Percentiles rank a stretch among this genome's conserved stretches.
Evolutionary conservation across 1,140 invertebrate species (phyloP).

Genomic region (Patella vulgata): DNA sequence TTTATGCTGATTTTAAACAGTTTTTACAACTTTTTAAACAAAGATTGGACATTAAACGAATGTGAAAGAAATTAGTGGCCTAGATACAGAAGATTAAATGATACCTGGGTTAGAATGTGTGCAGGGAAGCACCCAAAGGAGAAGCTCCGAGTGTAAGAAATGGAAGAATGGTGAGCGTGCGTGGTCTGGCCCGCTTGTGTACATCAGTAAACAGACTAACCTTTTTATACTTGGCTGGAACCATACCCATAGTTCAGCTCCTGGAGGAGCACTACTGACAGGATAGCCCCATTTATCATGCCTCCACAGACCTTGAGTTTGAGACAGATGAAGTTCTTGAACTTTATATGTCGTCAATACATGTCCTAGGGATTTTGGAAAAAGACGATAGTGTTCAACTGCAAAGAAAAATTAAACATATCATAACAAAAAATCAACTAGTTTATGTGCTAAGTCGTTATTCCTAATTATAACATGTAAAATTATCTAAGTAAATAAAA

Average conservation of each 20-base stretch:
- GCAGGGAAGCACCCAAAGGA: too few relatives aligned
- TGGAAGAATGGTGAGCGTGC: too few relatives aligned
- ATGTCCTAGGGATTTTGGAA: conserved; percentile 90
- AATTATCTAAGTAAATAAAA: not conserved
- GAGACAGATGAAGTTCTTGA: conserved; percentile 88
- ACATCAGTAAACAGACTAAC: too few relatives aligned
- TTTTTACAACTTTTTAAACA: too few relatives aligned
- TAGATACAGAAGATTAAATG: too few relatives aligned
- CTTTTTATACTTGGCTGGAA: conserved; percentile 74
- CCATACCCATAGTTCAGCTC: conserved; percentile 93
- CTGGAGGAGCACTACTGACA: conserved; percentile 85
- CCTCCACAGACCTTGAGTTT: conserved; percentile 94
- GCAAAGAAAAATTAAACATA: conserved; percentile 26
- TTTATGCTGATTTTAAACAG: too few relatives aligned
- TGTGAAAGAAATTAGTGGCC: too few relatives aligned
- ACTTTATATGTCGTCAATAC: conserved; percentile 86
- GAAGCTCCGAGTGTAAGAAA: too few relatives aligned
- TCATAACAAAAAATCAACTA: not conserved
- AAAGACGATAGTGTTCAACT: conserved; percentile 80
- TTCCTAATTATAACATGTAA: not conserved
- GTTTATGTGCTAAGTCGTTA: not conserved
- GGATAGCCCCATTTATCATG: conserved; percentile 93
- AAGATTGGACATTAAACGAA: too few relatives aligned
- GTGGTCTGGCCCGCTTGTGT: too few relatives aligned
- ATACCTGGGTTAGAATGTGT: too few relatives aligned